A percentile compares a stretch with the other conserved stretches of the same genome.
Evolutionary conservation across 2,797 vertebrate genomes (phyloP).

Genomic region (Phrynocephalus vlangalii): DNA sequence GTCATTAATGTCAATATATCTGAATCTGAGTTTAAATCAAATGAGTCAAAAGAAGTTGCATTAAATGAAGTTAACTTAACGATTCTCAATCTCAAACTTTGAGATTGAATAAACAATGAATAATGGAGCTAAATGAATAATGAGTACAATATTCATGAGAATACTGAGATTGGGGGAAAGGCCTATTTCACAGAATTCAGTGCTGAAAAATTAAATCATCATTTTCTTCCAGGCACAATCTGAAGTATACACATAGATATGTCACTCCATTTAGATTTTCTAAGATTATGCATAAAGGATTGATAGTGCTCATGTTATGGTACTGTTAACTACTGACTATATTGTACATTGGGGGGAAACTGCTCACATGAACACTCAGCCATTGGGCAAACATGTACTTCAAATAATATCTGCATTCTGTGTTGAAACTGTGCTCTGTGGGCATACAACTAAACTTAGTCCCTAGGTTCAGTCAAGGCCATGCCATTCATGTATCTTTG

Average conservation of each 20-base stretch:
- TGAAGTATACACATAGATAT: background rate
- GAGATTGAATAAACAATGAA: background rate
- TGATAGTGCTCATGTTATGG: background rate
- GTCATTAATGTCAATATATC: background rate
- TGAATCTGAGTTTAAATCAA: slow-evolving; percentile 10
- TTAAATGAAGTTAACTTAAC: slow-evolving; percentile 30
- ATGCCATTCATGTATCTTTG: background rate
- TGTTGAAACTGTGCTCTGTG: too few species aligned
- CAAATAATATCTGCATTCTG: background rate
- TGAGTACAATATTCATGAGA: slow-evolving; percentile 19
- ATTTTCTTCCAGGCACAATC: too few species aligned
- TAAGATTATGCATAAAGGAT: background rate
- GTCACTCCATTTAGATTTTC: background rate
- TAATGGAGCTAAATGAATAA: slow-evolving; percentile 35
- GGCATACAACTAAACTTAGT: too few species aligned
- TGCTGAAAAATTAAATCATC: slow-evolving; percentile 11
- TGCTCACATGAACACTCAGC: background rate
- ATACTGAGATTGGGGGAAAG: background rate
- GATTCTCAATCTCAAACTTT: slow-evolving; percentile 37
- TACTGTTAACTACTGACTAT: background rate
- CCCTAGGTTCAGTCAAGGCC: too few species aligned
- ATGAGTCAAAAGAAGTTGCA: slow-evolving; percentile 24
- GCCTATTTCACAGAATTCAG: background rate
- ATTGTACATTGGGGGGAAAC: background rate
- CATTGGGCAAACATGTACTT: background rate